Conservation (phyloP, 2,888 invertebrate genomes). For the Adineta ricciae region DNA sequence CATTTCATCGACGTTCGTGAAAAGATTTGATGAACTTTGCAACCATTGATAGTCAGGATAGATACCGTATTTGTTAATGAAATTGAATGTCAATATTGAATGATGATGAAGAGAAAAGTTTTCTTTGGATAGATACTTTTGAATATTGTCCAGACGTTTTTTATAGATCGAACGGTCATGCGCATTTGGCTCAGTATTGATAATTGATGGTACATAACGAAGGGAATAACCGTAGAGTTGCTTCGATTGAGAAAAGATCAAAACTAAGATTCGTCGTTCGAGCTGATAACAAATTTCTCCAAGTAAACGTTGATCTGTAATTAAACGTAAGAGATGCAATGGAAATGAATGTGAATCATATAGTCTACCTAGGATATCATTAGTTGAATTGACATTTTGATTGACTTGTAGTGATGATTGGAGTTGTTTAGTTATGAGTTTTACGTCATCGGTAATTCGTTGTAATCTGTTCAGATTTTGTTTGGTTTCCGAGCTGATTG, state of each 20-base stretch:
- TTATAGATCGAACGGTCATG: not conserved
- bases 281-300: constrained; percentile 13
- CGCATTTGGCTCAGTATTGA: not conserved
- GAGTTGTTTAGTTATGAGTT: constrained; percentile 1
- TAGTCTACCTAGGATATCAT: not conserved
- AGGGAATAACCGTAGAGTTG: constrained; percentile 10
- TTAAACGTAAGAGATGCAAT: not conserved
- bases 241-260: not conserved
- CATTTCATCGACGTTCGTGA: not conserved
- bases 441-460: not conserved
- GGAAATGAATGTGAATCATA: not conserved
- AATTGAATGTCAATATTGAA: not conserved
- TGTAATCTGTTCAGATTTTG: not conserved
- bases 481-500: not conserved
- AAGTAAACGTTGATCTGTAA: not conserved
- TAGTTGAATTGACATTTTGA: not conserved
- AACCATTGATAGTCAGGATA: constrained; percentile 11
- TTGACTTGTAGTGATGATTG: not conserved
- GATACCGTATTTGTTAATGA: not conserved
- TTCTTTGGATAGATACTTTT: not conserved
- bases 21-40: not conserved
- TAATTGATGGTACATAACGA: not conserved
- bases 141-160: not conserved
- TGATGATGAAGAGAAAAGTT: constrained; percentile 4
- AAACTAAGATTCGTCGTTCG: not conserved